phyloP scores from a whole-genome alignment of 2,888 invertebrate species.

The Ryuthela nishihirai region DNA sequence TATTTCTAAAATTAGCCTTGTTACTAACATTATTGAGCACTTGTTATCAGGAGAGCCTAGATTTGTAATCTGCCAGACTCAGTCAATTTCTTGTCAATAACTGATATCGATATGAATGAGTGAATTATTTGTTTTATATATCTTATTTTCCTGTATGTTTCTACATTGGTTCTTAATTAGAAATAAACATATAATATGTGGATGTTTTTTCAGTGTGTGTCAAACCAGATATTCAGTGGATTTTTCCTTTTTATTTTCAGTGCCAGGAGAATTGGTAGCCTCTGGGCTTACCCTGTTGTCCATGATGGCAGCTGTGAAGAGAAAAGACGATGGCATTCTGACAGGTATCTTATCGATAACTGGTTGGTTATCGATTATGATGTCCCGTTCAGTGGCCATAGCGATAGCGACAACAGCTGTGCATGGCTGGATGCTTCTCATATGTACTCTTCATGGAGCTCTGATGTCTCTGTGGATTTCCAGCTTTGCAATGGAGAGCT shows the following conservation, averaged over 20 bases:
- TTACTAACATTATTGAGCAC: too few relatives aligned
- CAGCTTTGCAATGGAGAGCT: constrained; percentile 33
- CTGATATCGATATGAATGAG: too few relatives aligned
- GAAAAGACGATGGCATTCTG: constrained; percentile 42
- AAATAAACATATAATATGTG: too few relatives aligned
- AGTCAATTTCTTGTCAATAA: too few relatives aligned
- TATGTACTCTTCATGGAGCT: constrained; percentile 35
- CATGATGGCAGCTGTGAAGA: constrained; percentile 41
- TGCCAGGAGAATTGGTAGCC: constrained; percentile 38
- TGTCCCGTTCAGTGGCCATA: constrained; percentile 40
- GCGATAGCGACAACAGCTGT: constrained; percentile 38
- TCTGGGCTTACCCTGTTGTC: constrained; percentile 40
- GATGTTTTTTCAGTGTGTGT: background rate
- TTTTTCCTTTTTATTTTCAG: constrained; percentile 14
- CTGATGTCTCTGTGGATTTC: constrained; percentile 39
- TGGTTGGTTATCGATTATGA: constrained; percentile 40
- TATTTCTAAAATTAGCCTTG: too few relatives aligned
- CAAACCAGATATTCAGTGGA: too few relatives aligned
- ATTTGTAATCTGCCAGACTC: too few relatives aligned
- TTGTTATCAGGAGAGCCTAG: too few relatives aligned
- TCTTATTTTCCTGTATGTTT: too few relatives aligned
- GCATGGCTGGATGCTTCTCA: constrained; percentile 28
- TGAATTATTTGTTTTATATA: too few relatives aligned
- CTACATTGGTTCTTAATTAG: too few relatives aligned
- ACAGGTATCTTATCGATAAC: constrained; percentile 36